Evolutionary conservation across 2,113 vertebrate species (phyloP), one percentile per base, ranked within the genome.

Genomic region (Saccopteryx bilineata): DNA sequence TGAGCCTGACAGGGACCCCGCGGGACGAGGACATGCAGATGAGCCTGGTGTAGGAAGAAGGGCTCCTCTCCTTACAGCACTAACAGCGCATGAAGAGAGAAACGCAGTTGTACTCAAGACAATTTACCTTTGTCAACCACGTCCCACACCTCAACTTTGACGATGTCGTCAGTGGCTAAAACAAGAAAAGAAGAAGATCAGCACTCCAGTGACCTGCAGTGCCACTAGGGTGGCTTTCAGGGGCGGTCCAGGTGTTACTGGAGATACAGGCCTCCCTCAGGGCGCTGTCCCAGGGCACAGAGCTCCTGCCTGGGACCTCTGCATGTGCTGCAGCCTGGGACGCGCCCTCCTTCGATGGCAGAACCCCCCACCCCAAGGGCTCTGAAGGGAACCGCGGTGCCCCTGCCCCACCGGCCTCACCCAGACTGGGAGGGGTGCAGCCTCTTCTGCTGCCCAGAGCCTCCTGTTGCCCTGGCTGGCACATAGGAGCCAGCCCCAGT

Each of bases 121-220:
- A 1, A 52, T 98, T 98, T 97, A 99, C 99, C 99, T 99, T 99
- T 99, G 97, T 99, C 99, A 5, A 99, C 99, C 0, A 99, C 99
- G 31, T 99, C 99, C 99, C 99, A 99, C 94, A 99, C 99, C 98
- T 99, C 99, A 4, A 99, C 99, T 94, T 99, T 99, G 68, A 99
- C 99, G 81, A 99, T 99, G 58, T 99, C 99, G 1, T 99, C 99
- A 74, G 99, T 99, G 96, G 99, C 99, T 99, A 96, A 84, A 98
- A 98, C 6, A 24, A 96, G 87, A 92, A 1, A 95, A 76, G 93
- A 71, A 82, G 79, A 18, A 18, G 24, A 21, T 85, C n/a, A 94
- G 86, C 5, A 15, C 19, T 50, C 39, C 58, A 7, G n/a, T 11
- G 3, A 65, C 1, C 65, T n/a, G 4, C 31, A 3, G 71, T 7